Conservation (phyloP, 2,797 vertebrate species). For the Gymnothorax javanicus region DNA sequence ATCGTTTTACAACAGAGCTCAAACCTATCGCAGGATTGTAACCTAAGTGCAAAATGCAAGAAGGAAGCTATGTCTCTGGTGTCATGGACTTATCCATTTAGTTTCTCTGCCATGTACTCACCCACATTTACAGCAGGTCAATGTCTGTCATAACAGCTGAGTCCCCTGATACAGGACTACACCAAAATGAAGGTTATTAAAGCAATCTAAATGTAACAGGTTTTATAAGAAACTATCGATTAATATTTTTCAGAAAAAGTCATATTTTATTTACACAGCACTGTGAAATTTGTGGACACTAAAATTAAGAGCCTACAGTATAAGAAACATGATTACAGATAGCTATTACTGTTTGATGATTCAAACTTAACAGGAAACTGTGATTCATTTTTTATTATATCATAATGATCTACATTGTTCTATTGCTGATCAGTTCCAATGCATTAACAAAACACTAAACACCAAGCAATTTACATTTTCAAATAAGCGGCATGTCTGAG, state of each 20-base stretch:
- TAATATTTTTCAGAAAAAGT: background rate
- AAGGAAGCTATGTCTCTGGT: background rate
- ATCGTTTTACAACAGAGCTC: background rate
- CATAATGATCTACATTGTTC: background rate
- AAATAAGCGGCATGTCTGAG: no score
- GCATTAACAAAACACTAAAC: background rate
- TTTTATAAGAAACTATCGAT: background rate
- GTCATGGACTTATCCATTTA: background rate
- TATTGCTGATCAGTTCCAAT: background rate
- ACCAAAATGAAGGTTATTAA: no score
- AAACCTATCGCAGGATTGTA: background rate
- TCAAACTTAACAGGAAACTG: background rate
- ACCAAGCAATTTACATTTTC: no score
- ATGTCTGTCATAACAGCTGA: constrained; percentile 2
- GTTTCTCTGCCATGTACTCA: background rate
- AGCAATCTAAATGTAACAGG: background rate
- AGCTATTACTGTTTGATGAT: background rate
- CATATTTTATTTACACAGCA: background rate
- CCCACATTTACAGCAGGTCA: background rate
- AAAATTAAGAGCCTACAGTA: background rate
- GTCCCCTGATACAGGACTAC: background rate
- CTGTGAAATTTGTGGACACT: background rate
- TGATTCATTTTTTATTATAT: background rate
- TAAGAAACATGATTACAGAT: background rate
- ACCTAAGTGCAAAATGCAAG: background rate